Conservation (phyloP, 2,113 vertebrate species). For the Neofelis nebulosa region DNA sequence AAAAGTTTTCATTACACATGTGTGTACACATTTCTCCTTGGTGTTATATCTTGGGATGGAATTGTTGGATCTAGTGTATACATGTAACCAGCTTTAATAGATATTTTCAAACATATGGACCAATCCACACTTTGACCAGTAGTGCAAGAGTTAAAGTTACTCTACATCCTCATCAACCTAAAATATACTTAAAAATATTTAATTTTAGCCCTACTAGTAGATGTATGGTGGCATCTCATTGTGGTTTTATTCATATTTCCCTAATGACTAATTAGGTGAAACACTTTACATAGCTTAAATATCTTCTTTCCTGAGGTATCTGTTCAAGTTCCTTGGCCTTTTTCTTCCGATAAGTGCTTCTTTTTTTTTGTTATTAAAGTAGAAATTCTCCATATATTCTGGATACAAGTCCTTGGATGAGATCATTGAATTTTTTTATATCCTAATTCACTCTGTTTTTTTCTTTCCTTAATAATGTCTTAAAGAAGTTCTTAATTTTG, state of each 20-base stretch:
- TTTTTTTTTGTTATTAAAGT: neutral
- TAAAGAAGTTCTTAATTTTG: neutral
- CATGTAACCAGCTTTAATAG: neutral
- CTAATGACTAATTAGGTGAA: neutral
- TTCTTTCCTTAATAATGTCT: neutral
- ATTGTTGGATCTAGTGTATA: neutral
- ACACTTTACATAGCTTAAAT: neutral
- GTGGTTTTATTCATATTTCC: neutral
- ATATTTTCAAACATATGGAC: neutral
- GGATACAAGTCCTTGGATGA: neutral
- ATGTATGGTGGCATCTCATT: neutral
- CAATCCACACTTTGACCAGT: neutral
- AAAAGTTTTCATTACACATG: neutral
- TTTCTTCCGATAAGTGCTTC: neutral
- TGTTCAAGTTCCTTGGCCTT: neutral
- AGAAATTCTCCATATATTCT: neutral
- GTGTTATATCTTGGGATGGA: neutral
- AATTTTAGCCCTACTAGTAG: neutral
- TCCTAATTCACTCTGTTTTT: neutral
- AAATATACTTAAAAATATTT: neutral
- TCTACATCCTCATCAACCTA: neutral
- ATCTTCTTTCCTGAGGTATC: neutral
- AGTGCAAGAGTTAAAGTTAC: neutral
- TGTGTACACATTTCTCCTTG: neutral
- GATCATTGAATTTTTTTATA: neutral